Conservation (phyloP, 2,888 invertebrate genomes). For the Drosophila robusta region DNA sequence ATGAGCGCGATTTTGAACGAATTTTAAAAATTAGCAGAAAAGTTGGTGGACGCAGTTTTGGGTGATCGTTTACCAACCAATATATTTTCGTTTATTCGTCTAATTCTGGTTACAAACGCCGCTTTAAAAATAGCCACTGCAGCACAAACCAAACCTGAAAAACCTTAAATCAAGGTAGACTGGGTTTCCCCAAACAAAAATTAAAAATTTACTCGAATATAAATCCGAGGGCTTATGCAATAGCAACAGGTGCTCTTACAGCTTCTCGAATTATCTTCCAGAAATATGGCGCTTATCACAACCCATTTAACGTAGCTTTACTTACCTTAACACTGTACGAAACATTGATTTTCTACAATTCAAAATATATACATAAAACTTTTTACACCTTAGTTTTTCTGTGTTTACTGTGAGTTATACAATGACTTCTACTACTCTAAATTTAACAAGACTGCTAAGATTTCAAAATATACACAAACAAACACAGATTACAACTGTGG, state of each 20-base stretch:
- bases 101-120: no score
- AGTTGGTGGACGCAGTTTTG: not conserved
- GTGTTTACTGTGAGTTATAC: constrained; percentile 7
- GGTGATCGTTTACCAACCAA: no score
- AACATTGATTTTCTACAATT: constrained; percentile 30
- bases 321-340: constrained; percentile 37
- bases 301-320: not conserved
- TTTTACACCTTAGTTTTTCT: constrained; percentile 4
- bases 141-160: no score
- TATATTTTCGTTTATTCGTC: no score
- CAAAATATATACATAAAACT: constrained; percentile 13
- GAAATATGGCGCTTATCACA: no score
- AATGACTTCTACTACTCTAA: not conserved
- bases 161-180: no score
- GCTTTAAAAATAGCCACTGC: no score
- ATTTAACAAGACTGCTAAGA: constrained; percentile 2
- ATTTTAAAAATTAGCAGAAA: not conserved
- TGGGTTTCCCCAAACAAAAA: no score
- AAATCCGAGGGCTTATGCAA: no score
- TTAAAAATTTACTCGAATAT: no score
- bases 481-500: not conserved
- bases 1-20: constrained; percentile 2
- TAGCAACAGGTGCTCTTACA: no score
- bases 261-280: no score
- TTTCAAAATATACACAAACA: not conserved